Percentiles rank a stretch among this genome's conserved stretches.
Evolutionary conservation across 2,797 vertebrate genomes (phyloP).

Genomic region (Diplodus puntazzo): DNA sequence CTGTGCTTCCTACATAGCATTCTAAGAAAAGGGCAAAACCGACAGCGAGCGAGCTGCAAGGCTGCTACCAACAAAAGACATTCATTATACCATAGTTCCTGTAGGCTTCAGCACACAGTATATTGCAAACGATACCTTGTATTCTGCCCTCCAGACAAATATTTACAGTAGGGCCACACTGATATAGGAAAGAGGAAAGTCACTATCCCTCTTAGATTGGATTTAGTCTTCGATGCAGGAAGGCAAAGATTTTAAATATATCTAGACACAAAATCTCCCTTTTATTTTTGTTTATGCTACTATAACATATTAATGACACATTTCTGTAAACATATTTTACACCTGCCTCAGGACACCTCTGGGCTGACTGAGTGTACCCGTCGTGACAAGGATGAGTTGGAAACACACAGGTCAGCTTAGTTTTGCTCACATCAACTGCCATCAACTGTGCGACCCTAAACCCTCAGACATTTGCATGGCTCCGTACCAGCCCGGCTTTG

Average conservation of each 20-base stretch:
- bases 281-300: not conserved
- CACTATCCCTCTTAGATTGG: constrained; percentile 10
- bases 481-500: constrained; percentile 6
- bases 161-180: constrained; percentile 29
- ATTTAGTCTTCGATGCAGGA: not conserved
- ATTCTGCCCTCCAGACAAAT: constrained; percentile 21
- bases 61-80: constrained; percentile 48
- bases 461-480: constrained; percentile 4
- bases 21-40: constrained; percentile 65
- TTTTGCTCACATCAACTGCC: constrained; percentile 21
- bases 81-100: constrained; percentile 55
- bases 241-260: not conserved
- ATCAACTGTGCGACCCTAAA: not conserved
- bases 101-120: constrained; percentile 45
- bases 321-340: constrained; percentile 7
- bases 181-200: not conserved
- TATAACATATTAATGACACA: constrained; percentile 2
- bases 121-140: constrained; percentile 17
- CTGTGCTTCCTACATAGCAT: constrained; percentile 47
- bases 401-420: constrained; percentile 43
- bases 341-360: constrained; percentile 15
- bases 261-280: not conserved
- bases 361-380: constrained; percentile 21
- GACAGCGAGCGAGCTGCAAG: constrained; percentile 50
- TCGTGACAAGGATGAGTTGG: constrained; percentile 22